phyloP scores from a whole-genome alignment of 1,140 invertebrate genomes.

The Reticulitermes speratus region DNA sequence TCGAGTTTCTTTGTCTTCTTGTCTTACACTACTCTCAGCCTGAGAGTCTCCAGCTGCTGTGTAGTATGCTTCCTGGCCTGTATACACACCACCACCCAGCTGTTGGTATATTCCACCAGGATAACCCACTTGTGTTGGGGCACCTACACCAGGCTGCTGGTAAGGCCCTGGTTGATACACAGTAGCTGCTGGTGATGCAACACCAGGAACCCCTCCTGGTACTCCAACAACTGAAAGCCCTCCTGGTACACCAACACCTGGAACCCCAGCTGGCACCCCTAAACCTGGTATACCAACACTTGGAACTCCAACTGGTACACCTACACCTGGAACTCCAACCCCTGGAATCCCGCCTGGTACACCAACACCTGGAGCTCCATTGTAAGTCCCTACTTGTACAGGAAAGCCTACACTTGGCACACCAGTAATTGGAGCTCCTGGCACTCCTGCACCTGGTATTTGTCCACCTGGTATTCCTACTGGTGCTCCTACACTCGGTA shows the following conservation, averaged over 20 bases:
- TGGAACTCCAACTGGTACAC: conserved; percentile 29
- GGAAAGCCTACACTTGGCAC: not conserved
- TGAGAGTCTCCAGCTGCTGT: conserved; percentile 61
- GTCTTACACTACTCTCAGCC: conserved; percentile 67
- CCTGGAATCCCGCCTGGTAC: conserved; percentile 29
- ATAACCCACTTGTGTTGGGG: not conserved
- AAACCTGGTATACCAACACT: conserved; percentile 28
- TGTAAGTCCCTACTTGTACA: not conserved
- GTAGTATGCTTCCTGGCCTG: conserved; percentile 19
- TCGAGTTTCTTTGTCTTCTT: conserved; percentile 66
- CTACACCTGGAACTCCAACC: conserved; percentile 30
- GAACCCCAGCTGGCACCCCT: conserved; percentile 32
- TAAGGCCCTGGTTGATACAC: not conserved
- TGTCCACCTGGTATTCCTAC: conserved; percentile 35
- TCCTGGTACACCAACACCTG: conserved; percentile 33
- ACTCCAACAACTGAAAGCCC: conserved; percentile 29
- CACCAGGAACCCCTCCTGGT: conserved; percentile 1
- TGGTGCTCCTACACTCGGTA: conserved; percentile 34
- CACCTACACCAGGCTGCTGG: conserved; percentile 11
- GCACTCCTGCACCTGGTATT: conserved; percentile 26
- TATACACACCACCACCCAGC: not conserved
- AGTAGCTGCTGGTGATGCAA: not conserved
- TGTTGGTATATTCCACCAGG: not conserved
- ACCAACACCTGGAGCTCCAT: conserved; percentile 32
- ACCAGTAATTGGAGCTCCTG: not conserved